These are phyloP conservation scores for Cyrtorhinus lividipennis DNA, from an alignment of 1,140 invertebrate genomes.

Conservation along the genomic window DNA sequence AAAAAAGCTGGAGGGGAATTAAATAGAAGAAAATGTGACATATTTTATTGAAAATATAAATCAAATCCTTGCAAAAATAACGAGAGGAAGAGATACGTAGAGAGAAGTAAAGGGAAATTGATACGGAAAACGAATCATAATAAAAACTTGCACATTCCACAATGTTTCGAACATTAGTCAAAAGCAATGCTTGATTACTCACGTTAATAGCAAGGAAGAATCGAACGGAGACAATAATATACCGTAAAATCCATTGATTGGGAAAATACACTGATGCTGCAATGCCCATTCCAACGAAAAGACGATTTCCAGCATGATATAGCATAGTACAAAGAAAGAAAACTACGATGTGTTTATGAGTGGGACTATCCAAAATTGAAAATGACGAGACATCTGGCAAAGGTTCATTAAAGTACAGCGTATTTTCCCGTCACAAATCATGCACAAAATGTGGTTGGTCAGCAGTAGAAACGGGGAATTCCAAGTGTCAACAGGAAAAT, in stretches of 20 bases:
- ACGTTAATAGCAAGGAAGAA: constrained; percentile 4
- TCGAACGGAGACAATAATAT: not conserved
- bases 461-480: not conserved
- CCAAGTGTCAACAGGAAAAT: not conserved
- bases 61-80: too few species aligned
- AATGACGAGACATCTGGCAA: too few species aligned
- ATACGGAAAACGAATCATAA: too few species aligned
- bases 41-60: too few species aligned
- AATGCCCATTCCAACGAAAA: too few species aligned
- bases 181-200: constrained; percentile 3
- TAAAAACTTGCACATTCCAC: constrained; percentile 10
- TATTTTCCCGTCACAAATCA: not conserved
- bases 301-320: too few species aligned
- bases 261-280: not conserved
- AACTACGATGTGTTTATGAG: too few species aligned
- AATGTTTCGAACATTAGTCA: not conserved
- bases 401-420: too few species aligned
- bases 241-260: not conserved
- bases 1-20: not conserved
- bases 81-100: not conserved
- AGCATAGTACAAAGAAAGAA: too few species aligned
- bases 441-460: not conserved
- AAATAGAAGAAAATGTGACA: constrained; percentile 7
- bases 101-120: not conserved
- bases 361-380: too few species aligned